A percentile compares a stretch with the other conserved stretches of the same genome.
Conservation (phyloP, 2,113 vertebrate species). For the Psittacula cyanocephala region DNA sequence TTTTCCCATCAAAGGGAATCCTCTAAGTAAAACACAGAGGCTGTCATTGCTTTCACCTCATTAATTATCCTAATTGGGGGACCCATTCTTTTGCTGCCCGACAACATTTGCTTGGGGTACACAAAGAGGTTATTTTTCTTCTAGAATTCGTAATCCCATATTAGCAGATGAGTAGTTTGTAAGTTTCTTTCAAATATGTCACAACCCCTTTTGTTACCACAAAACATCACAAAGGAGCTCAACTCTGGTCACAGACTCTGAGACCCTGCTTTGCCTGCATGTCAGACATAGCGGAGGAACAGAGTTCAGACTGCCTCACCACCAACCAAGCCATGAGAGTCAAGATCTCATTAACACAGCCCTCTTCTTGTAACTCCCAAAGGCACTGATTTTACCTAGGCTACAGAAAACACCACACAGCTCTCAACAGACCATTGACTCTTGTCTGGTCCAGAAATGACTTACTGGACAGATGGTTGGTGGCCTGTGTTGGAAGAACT, state of each 20-base stretch:
- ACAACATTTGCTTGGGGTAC: neutral
- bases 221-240: neutral
- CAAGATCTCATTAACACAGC: neutral
- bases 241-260: neutral
- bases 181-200: neutral
- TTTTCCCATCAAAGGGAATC: neutral
- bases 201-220: neutral
- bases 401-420: neutral
- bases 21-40: neutral
- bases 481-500: constrained; percentile 73
- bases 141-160: neutral
- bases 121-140: too few species aligned
- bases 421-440: neutral
- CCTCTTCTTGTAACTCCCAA: neutral
- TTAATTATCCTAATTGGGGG: neutral
- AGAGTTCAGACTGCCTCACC: neutral
- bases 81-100: neutral
- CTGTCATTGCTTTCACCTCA: neutral
- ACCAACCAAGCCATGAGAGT: neutral
- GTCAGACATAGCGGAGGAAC: neutral
- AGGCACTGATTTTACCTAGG: neutral
- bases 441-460: neutral
- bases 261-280: neutral
- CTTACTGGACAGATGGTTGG: constrained; percentile 89
- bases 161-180: neutral